These are phyloP conservation scores for Ypsolopha sequella DNA, from an alignment of 2,888 invertebrate species.

Conservation along the genomic window DNA sequence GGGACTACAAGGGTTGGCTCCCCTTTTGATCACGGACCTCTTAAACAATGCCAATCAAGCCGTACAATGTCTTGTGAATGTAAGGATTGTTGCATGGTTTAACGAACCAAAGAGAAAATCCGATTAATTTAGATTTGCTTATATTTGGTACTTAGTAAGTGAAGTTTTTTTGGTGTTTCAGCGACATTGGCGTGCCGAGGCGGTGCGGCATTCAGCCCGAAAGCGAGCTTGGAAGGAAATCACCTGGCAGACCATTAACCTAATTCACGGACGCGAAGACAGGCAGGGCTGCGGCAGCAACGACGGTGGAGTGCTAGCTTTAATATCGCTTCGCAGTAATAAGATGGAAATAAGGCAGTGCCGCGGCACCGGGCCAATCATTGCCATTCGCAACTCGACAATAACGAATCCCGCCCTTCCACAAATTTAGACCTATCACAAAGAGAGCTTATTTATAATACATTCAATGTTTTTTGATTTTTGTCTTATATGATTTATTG, in stretches of 20 bases:
- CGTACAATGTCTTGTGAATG: no score
- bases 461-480: no score
- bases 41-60: no score
- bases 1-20: no score
- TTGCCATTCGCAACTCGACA: conserved; percentile 54
- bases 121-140: neutral
- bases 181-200: conserved; percentile 54
- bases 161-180: conserved; percentile 33
- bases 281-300: conserved; percentile 60
- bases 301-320: conserved; percentile 43
- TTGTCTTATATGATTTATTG: no score
- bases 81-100: no score
- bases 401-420: conserved; percentile 10
- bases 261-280: conserved; percentile 68
- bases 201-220: conserved; percentile 46
- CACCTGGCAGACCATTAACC: conserved; percentile 70
- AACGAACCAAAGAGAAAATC: neutral
- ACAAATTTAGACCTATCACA: neutral
- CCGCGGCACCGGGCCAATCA: conserved; percentile 61
- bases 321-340: conserved; percentile 66
- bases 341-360: conserved; percentile 67
- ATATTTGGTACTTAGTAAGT: neutral
- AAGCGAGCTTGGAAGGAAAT: conserved; percentile 65
- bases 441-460: neutral
- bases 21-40: no score